Base-by-base conservation (phyloP, 2,888 invertebrate species). In the Halocaridina rubra region DNA sequence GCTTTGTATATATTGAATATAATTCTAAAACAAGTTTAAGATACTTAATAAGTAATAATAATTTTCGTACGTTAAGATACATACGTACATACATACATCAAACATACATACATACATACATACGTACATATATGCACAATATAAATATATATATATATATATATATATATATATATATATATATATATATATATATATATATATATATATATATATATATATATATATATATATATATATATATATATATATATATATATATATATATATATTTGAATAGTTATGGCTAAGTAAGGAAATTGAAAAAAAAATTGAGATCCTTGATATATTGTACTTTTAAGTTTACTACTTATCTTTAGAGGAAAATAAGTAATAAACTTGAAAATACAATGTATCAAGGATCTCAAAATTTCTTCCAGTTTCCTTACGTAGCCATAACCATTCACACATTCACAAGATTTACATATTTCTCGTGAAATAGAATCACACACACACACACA, bases 111-210 rank as follows among this genome's bases (percentile, higher is more conserved):
- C 33, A 32, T 2, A 33, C 3, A 71, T n/a, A 32, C 71, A 71
- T 16, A 71, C 3, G 27, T 27, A 64, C 64, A 64, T 10, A 27
- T n/a, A n/a, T n/a, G n/a, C n/a, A n/a, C n/a, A n/a, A n/a, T n/a
- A n/a, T n/a, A n/a, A n/a, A n/a, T n/a, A n/a, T 13, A 19, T n/a
- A 72, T 33, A 33, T 33, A 72, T 33, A 72, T 33, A 72, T 33
- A 72, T 33, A 72, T 33, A 72, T 72, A 72, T 72, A 72, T 72
- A 72, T 72, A 72, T 72, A 72, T 72, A 72, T 72, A 72, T 72
- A 72, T 72, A 72, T 72, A 72, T 72, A 72, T 72, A 72, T 72
- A 72, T 72, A 72, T 72, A 72, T 72, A 72, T 72, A 72, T 72
- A 72, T 72, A 72, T 72, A 72, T 72, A 72, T 72, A 33, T 72